Conservation (phyloP, 2,113 vertebrate genomes). For the Grallaria varia region DNA sequence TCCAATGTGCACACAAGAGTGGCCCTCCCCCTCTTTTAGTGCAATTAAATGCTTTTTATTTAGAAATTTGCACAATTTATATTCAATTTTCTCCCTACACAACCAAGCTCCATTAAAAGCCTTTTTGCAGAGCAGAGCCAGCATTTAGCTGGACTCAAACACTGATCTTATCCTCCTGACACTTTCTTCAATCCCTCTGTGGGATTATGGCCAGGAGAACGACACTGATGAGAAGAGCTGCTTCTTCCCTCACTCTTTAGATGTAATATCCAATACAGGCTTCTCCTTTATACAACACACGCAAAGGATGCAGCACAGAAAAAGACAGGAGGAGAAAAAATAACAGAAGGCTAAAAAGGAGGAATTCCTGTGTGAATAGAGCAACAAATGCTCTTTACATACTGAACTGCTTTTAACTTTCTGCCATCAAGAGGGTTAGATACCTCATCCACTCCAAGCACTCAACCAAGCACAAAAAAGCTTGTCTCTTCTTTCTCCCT, state of each 20-base stretch:
- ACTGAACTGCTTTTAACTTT: neutral
- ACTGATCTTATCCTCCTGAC: slow-evolving; percentile 3
- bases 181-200: neutral
- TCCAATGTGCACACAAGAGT: neutral
- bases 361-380: neutral
- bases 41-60: slow-evolving; percentile 47
- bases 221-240: neutral
- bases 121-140: neutral
- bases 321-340: neutral
- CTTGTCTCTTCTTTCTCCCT: neutral
- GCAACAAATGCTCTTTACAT: neutral
- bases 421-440: neutral
- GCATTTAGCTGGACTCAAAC: neutral
- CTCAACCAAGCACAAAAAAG: slow-evolving; percentile 10
- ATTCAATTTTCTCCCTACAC: neutral
- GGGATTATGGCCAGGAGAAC: slow-evolving; percentile 15
- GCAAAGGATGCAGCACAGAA: neutral
- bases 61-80: slow-evolving; percentile 4
- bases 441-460: neutral
- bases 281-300: neutral
- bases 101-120: neutral
- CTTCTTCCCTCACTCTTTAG: neutral
- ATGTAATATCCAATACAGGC: neutral
- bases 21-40: slow-evolving; percentile 9
- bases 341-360: neutral